phyloP scores from a whole-genome alignment of 2,888 invertebrate genomes.

The Rhingia rostrata region DNA sequence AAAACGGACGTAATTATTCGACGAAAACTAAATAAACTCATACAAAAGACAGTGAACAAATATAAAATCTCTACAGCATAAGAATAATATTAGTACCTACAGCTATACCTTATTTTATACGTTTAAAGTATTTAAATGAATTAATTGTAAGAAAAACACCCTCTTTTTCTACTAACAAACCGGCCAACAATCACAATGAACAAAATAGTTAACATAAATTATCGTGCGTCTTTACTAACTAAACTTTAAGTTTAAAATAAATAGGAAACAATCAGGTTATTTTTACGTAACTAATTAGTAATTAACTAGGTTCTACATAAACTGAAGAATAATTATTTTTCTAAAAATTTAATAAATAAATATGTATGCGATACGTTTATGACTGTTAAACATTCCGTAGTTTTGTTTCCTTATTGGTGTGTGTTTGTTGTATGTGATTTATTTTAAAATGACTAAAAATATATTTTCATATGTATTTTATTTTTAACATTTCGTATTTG shows the following conservation, averaged over 20 bases:
- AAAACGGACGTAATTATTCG: slow-evolving; percentile 70
- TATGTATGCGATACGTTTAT: slow-evolving; percentile 35
- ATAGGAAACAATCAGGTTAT: slow-evolving; percentile 45
- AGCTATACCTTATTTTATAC: slow-evolving; percentile 23
- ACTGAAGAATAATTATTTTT: slow-evolving; percentile 15
- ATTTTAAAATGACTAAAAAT: slow-evolving; percentile 69
- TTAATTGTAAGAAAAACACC: background rate
- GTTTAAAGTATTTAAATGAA: slow-evolving; percentile 15
- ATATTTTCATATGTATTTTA: slow-evolving; percentile 43
- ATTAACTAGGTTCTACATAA: slow-evolving; percentile 7
- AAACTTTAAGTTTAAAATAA: slow-evolving; percentile 26
- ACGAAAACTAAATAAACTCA: slow-evolving; percentile 36
- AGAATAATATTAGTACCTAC: slow-evolving; percentile 29
- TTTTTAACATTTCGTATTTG: slow-evolving; percentile 45
- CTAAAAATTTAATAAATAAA: slow-evolving; percentile 48
- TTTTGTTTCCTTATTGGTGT: slow-evolving; percentile 20
- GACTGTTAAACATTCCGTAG: slow-evolving; percentile 62
- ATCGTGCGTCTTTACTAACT: slow-evolving; percentile 34
- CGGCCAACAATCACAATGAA: slow-evolving; percentile 51
- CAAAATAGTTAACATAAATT: slow-evolving; percentile 55
- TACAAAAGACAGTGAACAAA: slow-evolving; percentile 30
- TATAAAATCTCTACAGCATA: slow-evolving; percentile 48
- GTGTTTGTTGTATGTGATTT: slow-evolving; percentile 36
- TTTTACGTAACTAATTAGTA: slow-evolving; percentile 23
- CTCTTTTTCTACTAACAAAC: background rate